A percentile compares a stretch with the other conserved stretches of the same genome.
Conservation (phyloP, 1,140 invertebrate species). For the Phenacoccus solenopsis region DNA sequence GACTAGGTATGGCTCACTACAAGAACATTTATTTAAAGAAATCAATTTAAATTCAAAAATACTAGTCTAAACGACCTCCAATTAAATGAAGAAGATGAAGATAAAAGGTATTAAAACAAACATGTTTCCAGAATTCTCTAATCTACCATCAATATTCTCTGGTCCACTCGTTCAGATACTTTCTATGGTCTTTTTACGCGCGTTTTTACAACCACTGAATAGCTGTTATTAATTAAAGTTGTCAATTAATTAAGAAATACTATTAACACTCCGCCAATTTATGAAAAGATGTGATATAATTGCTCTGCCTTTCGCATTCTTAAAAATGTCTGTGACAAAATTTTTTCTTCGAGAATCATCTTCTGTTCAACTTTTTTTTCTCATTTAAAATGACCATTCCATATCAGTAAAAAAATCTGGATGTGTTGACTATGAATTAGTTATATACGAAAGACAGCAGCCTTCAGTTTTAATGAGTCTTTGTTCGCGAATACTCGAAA, state of each 20-base stretch:
- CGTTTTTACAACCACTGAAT: background rate
- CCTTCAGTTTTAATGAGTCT: slow-evolving; percentile 13
- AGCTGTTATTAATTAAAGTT: background rate
- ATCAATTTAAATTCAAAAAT: too few relatives aligned
- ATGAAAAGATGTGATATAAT: background rate
- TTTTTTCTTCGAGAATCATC: background rate
- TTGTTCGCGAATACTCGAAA: background rate
- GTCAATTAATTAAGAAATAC: slow-evolving; percentile 6
- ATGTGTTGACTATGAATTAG: background rate
- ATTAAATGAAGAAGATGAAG: too few relatives aligned
- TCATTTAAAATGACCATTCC: background rate
- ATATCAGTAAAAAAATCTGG: background rate
- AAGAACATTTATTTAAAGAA: too few relatives aligned
- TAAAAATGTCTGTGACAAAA: background rate
- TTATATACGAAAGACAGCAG: background rate
- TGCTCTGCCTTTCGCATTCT: too few relatives aligned
- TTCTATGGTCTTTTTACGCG: background rate
- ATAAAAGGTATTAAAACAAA: background rate
- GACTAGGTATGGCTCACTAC: too few relatives aligned
- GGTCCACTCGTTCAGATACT: background rate
- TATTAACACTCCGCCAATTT: background rate
- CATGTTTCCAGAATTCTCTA: background rate
- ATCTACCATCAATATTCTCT: background rate
- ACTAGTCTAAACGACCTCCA: too few relatives aligned
- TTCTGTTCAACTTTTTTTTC: background rate